Conservation (phyloP, 1,140 invertebrate species). For the Drosophila ambigua region DNA sequence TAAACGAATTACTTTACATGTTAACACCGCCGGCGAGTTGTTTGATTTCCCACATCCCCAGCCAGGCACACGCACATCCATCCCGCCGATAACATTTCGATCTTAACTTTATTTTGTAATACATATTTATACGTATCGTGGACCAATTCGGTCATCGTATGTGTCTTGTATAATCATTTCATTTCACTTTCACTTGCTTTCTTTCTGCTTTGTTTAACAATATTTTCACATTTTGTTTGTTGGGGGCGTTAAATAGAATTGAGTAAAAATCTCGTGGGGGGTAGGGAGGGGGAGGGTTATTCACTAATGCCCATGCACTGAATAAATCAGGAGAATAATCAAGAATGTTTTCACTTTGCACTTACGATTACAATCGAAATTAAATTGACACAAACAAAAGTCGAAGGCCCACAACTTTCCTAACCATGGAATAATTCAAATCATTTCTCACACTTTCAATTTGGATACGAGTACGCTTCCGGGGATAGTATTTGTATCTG, state of each 20-base stretch:
- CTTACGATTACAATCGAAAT: conserved; percentile 64
- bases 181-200: conserved; percentile 13
- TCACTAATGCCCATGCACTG: conserved; percentile 62
- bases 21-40: conserved; percentile 35
- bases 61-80: not conserved
- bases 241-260: conserved; percentile 54
- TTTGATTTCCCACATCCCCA: conserved; percentile 7
- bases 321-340: conserved; percentile 58
- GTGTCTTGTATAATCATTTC: conserved; percentile 62
- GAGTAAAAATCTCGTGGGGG: conserved; percentile 50
- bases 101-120: conserved; percentile 74
- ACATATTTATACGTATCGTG: conserved; percentile 35
- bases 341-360: conserved; percentile 74
- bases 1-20: conserved; percentile 69
- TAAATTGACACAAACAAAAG: conserved; percentile 58
- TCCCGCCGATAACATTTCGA: conserved; percentile 53
- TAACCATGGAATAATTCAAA: conserved; percentile 44
- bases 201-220: conserved; percentile 67
- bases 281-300: conserved; percentile 8
- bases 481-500: conserved; percentile 30
- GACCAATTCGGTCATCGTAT: conserved; percentile 58
- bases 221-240: conserved; percentile 66
- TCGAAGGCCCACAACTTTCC: conserved; percentile 54
- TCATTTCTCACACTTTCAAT: conserved; percentile 42
- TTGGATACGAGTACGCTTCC: conserved; percentile 25